Percentiles rank a stretch among this genome's conserved stretches.
Conservation (phyloP, 1,140 invertebrate species). For the Halictus rubicundus region DNA sequence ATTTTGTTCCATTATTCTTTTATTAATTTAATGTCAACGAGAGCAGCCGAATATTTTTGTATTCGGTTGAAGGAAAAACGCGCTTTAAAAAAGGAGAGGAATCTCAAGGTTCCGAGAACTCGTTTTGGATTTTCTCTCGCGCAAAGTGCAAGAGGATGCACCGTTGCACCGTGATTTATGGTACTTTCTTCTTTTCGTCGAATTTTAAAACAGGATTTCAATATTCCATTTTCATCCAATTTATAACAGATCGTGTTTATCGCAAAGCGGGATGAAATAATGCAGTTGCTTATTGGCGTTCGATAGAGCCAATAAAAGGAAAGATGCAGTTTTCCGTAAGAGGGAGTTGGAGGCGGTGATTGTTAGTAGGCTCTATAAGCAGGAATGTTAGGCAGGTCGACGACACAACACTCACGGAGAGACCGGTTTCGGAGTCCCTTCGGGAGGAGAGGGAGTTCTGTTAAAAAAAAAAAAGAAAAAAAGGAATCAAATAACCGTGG, state of each 20-base stretch:
- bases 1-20: too few species aligned
- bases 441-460: slow-evolving; percentile 49
- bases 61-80: too few species aligned
- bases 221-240: neutral
- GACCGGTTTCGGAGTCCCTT: slow-evolving; percentile 69
- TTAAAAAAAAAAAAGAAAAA: slow-evolving; percentile 55
- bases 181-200: too few species aligned
- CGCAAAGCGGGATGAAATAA: neutral
- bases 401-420: slow-evolving; percentile 56
- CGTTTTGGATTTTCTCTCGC: too few species aligned
- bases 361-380: slow-evolving; percentile 55
- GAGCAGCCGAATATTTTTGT: too few species aligned
- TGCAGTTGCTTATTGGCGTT: neutral
- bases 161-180: too few species aligned
- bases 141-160: too few species aligned
- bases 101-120: too few species aligned
- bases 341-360: slow-evolving; percentile 34
- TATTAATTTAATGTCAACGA: too few species aligned
- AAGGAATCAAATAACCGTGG: slow-evolving; percentile 43
- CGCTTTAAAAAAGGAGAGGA: too few species aligned
- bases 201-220: too few species aligned
- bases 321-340: slow-evolving; percentile 26
- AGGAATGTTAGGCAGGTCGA: slow-evolving; percentile 70
- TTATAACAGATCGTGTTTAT: neutral
- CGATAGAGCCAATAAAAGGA: neutral